These are phyloP conservation scores for Antechinus flavipes DNA, from an alignment of 2,113 vertebrate genomes.

Conservation along the genomic window DNA sequence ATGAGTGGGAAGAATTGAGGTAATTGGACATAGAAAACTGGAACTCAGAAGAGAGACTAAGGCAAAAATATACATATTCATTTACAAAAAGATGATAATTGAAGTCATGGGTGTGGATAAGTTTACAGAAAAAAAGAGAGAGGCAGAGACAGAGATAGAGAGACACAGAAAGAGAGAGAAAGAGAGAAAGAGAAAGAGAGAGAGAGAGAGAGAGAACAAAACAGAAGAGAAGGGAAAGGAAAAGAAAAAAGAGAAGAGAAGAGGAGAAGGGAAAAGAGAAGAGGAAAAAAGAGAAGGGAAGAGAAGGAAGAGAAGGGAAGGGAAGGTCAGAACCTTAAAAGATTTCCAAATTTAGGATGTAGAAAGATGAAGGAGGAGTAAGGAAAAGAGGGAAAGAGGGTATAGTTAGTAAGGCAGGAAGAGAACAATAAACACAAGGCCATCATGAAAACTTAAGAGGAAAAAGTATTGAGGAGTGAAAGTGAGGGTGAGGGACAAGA, in stretches of 20 bases:
- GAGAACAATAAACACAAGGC: not conserved
- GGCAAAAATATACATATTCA: not conserved
- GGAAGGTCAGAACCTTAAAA: not conserved
- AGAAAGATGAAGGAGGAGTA: not conserved
- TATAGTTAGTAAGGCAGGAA: not conserved
- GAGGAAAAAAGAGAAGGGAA: too few relatives aligned
- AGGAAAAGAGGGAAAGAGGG: not conserved
- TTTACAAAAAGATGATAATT: not conserved
- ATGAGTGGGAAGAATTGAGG: not conserved
- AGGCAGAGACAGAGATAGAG: not conserved
- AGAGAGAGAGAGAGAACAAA: not conserved
- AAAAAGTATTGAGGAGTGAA: not conserved
- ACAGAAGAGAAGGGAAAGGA: too few relatives aligned
- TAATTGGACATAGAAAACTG: not conserved
- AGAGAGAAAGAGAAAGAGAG: accelerated
- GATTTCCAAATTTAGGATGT: not conserved
- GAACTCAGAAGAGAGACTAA: not conserved
- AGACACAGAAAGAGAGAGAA: too few relatives aligned
- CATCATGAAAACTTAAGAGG: not conserved
- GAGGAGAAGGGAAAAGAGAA: not conserved
- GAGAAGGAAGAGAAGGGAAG: not conserved
- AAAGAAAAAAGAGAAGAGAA: too few relatives aligned
- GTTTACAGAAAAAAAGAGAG: not conserved
- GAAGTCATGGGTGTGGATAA: not conserved
- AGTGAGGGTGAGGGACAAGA: not conserved